A percentile compares a stretch with the other conserved stretches of the same genome.
These are phyloP conservation scores for Aldrovandia affinis DNA, from an alignment of 2,797 vertebrate genomes.

Conservation along the genomic window DNA sequence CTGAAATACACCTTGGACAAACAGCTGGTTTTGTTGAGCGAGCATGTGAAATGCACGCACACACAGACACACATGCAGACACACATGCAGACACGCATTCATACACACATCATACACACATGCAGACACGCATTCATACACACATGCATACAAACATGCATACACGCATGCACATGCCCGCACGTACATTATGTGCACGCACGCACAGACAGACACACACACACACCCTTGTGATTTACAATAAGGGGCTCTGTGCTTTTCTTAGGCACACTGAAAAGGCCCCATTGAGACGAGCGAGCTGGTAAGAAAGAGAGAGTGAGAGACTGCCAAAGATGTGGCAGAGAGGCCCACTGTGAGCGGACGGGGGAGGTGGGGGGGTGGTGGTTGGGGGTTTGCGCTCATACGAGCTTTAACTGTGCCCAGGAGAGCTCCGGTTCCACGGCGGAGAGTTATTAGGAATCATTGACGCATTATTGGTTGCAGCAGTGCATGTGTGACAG, in stretches of 20 bases:
- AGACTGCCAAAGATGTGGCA: conserved; percentile 44
- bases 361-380: not conserved
- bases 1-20: not conserved
- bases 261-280: conserved; percentile 32
- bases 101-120: not conserved
- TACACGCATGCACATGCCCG: not conserved
- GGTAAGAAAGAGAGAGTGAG: conserved; percentile 28
- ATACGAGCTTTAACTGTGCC: conserved; percentile 60
- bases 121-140: too few species aligned
- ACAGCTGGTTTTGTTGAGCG: not conserved
- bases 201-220: not conserved
- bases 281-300: not conserved
- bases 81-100: conserved; percentile 4
- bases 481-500: conserved; percentile 46
- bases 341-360: conserved; percentile 27
- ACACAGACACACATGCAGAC: not conserved
- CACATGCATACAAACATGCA: too few species aligned
- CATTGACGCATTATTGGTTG: conserved; percentile 66
- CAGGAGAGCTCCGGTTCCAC: conserved; percentile 62
- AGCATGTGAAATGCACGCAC: not conserved
- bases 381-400: conserved; percentile 44
- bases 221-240: conserved; percentile 19
- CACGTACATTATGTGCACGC: not conserved
- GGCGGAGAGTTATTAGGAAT: conserved; percentile 61
- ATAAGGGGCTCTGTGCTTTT: conserved; percentile 42